phyloP scores from a whole-genome alignment of 2,113 vertebrate species.

The Dolichotis patagonum region DNA sequence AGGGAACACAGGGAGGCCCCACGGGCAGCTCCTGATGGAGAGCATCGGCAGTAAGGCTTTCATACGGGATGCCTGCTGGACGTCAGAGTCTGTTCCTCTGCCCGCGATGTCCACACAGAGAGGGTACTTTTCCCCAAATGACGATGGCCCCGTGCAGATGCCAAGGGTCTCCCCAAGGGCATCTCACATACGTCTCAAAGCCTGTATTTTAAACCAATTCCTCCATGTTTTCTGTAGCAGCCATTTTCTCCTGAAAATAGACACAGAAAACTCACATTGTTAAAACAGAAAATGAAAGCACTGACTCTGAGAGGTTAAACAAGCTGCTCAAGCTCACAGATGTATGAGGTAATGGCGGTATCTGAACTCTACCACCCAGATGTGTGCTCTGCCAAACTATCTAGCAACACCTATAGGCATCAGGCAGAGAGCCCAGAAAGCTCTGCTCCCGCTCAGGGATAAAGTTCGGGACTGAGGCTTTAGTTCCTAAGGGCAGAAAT shows the following conservation, averaged over 20 bases:
- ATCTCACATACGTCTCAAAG: background rate
- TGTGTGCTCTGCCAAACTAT: too few relatives aligned
- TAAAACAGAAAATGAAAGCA: constrained; percentile 3
- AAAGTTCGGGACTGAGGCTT: background rate
- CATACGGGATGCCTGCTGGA: background rate
- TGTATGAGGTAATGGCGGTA: background rate
- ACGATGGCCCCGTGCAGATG: background rate
- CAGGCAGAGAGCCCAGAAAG: background rate
- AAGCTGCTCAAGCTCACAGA: background rate
- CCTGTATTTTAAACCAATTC: background rate
- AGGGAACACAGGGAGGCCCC: background rate
- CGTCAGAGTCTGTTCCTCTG: background rate
- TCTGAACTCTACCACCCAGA: background rate
- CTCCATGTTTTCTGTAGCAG: background rate
- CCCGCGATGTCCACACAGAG: background rate
- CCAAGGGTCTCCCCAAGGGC: background rate
- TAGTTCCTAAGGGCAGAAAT: background rate
- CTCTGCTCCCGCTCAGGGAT: background rate
- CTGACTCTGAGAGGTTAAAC: background rate
- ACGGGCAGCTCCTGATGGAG: background rate
- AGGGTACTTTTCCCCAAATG: background rate
- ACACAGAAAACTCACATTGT: background rate
- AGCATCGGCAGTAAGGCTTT: background rate
- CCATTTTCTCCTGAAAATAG: background rate
- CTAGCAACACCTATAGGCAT: background rate